Evolutionary conservation across 2,113 vertebrate genomes (phyloP).

Genomic region (Zosterops japonicus): DNA sequence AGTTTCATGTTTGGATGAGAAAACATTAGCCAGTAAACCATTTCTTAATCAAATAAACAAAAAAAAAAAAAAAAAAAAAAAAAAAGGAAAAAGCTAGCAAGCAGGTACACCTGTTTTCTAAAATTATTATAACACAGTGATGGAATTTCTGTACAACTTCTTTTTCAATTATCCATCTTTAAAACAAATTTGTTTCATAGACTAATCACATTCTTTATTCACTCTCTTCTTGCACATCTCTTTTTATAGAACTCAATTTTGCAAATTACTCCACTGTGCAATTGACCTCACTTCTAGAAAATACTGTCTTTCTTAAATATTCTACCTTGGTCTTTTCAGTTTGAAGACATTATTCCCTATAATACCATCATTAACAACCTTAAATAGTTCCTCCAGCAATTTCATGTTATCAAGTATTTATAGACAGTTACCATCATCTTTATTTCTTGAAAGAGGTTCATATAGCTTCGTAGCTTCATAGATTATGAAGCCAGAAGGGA

Average conservation of each 20-base stretch:
- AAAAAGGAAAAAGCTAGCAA: not conserved
- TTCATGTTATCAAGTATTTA: constrained; percentile 63
- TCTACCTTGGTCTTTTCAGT: constrained; percentile 50
- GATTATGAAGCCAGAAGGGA: constrained; percentile 27
- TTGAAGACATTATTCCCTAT: constrained; percentile 51
- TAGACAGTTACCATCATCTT: constrained; percentile 49
- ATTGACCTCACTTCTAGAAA: constrained; percentile 59
- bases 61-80: too few relatives aligned
- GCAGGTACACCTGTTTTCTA: not conserved
- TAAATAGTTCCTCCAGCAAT: constrained; percentile 61
- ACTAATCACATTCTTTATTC: constrained; percentile 18
- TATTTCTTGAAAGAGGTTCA: constrained; percentile 47
- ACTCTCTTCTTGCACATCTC: not conserved
- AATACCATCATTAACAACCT: constrained; percentile 48
- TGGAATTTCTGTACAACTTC: not conserved
- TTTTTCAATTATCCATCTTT: not conserved
- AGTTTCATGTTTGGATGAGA: not conserved
- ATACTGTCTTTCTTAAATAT: constrained; percentile 52
- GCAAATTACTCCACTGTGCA: constrained; percentile 40
- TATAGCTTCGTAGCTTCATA: not conserved
- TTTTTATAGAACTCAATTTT: constrained; percentile 51
- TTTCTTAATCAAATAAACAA: not conserved
- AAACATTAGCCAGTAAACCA: not conserved
- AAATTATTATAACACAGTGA: not conserved
- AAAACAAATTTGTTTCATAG: not conserved